Evolutionary conservation across 2,113 vertebrate genomes (phyloP), one percentile per base, ranked within the genome.

Genomic region (Poicephalus gulielmi): DNA sequence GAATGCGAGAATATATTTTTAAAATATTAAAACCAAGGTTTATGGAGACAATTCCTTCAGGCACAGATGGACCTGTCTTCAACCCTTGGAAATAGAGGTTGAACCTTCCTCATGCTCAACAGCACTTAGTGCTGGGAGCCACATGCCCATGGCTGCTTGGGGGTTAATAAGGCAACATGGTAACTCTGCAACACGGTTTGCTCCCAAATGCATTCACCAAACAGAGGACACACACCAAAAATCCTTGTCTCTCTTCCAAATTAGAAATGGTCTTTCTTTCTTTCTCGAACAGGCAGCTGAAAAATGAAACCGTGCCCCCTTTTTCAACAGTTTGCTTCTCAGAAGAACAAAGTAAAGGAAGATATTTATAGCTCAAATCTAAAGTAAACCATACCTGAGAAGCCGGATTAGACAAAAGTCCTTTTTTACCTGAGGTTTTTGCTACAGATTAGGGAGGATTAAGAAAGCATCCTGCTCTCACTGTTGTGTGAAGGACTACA

Each of bases 381-480:
- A 86, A 97, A 97, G 96, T 92, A 97, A 97, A 96, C 95, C 91
- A 88, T 50, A 97, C 95, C 87, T 94, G 90, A 97, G 96, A 95
- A 94, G 66, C 23, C 15, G 67, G 94, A 97, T 98, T 97, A 97
- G 83, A 86, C 84, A 94, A 94, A 97, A 98, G 64, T 94, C 81
- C 63, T 86, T 96, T 96, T 96, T 96, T 93, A 97, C 97, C 96
- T 97, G 53, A 95, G 71, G 94, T 94, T 97, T 97, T 94, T 97
- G 91, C 66, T 88, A 88, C 90, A 95, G 96, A 97, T 98, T 97
- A 98, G 85, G 35, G 30, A 89, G 95, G 95, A 97, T 97, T 98
- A 97, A 97, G 93, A 94, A 91, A 88, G 86, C 85, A 93, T 95
- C 92, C 76, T 89, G 44, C 60, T 97, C 86, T 94, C 79, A 69